A percentile compares a stretch with the other conserved stretches of the same genome.
Evolutionary conservation across 2,113 vertebrate species (phyloP).

Genomic region (Chascanopsetta lugubris): DNA sequence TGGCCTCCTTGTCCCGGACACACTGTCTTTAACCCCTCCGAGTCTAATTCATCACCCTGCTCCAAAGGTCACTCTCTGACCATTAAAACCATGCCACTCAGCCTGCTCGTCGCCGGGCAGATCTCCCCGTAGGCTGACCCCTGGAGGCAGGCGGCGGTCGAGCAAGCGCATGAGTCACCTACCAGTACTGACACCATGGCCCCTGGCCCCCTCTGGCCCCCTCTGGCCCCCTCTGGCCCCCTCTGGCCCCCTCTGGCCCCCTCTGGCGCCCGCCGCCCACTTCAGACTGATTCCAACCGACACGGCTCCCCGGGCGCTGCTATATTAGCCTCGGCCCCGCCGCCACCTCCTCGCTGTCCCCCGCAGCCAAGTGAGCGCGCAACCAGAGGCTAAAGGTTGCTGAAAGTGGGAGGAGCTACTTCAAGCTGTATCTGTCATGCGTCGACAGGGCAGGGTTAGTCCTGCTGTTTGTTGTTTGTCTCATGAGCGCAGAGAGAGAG

Average conservation of each 20-base stretch:
- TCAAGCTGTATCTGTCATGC: conserved; percentile 23
- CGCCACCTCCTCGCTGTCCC: conserved; percentile 17
- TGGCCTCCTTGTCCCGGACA: too few relatives aligned
- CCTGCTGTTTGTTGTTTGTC: conserved; percentile 3
- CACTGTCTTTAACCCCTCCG: neutral
- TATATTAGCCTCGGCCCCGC: conserved; percentile 35
- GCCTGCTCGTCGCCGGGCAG: conserved; percentile 51
- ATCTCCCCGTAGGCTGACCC: conserved; percentile 42
- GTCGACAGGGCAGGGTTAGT: conserved; percentile 5
- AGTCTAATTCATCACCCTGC: neutral
- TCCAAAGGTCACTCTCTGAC: conserved; percentile 29
- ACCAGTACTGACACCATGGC: conserved; percentile 33
- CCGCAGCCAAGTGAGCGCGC: conserved; percentile 36
- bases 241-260: too few relatives aligned
- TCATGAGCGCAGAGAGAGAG: neutral
- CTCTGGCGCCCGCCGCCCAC: conserved; percentile 45
- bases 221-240: too few relatives aligned
- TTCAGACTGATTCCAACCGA: conserved; percentile 67
- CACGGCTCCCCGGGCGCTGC: conserved; percentile 53
- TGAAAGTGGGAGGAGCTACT: conserved; percentile 32
- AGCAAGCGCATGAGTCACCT: conserved; percentile 66
- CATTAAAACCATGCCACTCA: conserved; percentile 16
- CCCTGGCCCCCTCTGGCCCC: too few relatives aligned
- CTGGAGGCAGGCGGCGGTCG: conserved; percentile 43
- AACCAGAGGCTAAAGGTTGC: conserved; percentile 24